Evolutionary conservation across 2,113 vertebrate species (phyloP).

Genomic region (Gymnorhina tibicen): DNA sequence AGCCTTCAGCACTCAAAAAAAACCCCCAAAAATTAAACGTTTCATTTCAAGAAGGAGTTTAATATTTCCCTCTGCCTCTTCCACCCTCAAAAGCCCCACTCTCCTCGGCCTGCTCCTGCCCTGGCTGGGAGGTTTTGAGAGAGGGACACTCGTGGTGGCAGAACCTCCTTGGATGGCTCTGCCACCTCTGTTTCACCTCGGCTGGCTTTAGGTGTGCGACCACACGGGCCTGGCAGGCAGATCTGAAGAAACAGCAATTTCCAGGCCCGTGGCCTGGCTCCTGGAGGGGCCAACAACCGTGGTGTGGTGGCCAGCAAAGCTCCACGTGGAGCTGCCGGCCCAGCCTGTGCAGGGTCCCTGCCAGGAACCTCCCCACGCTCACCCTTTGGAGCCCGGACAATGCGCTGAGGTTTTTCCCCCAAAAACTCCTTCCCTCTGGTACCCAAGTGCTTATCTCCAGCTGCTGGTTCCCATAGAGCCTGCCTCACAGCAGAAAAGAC

Average conservation of each 20-base stretch:
- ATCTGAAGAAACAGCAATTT: not conserved
- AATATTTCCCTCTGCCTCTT: not conserved
- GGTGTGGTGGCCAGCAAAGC: not conserved
- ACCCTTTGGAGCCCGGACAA: not conserved
- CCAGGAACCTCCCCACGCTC: not conserved
- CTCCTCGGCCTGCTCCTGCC: not conserved
- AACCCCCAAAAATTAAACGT: not conserved
- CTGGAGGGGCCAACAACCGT: not conserved
- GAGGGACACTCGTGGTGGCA: not conserved
- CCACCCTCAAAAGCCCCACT: not conserved
- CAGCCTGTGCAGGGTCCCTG: not conserved
- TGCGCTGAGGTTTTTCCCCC: not conserved
- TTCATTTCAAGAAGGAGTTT: not conserved
- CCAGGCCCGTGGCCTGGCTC: not conserved
- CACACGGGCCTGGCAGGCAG: not conserved
- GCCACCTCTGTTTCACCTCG: not conserved
- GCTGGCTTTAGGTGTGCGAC: not conserved
- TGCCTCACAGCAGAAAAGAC: not conserved
- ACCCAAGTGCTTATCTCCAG: not conserved
- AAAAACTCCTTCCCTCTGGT: not conserved
- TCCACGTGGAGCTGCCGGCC: not conserved
- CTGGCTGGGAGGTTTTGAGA: not conserved
- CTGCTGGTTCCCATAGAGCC: not conserved
- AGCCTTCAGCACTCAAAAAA: not conserved
- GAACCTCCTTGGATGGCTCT: not conserved